Percentiles rank a stretch among this genome's conserved stretches.
Conservation (phyloP, 2,888 invertebrate species). For the Andrena chrysosceles region DNA sequence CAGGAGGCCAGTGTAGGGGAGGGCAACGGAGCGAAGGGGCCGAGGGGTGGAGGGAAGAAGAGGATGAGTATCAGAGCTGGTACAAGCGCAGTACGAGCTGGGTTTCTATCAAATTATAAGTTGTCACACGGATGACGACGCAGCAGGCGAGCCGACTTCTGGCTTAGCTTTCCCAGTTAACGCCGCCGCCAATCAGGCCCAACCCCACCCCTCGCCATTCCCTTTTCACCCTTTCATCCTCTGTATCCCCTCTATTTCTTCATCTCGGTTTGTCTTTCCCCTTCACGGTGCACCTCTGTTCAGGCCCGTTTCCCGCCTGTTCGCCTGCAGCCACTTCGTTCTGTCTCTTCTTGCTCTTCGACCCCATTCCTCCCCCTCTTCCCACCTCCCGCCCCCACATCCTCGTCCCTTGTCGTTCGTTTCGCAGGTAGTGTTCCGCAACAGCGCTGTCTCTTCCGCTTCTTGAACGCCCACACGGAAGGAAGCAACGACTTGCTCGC, state of each 20-base stretch:
- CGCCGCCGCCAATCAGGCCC: slow-evolving; percentile 78
- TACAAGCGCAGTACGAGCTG: slow-evolving; percentile 70
- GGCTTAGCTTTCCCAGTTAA: slow-evolving; percentile 78
- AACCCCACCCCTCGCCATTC: slow-evolving; percentile 28
- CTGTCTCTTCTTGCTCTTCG: background rate
- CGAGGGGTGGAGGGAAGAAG: slow-evolving; percentile 43
- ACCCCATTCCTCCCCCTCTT: background rate
- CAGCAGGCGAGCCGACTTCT: slow-evolving; percentile 72
- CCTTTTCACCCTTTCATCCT: slow-evolving; percentile 54
- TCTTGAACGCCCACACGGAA: slow-evolving; percentile 65
- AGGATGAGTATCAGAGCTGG: slow-evolving; percentile 60
- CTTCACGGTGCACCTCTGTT: slow-evolving; percentile 52
- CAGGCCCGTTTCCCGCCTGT: slow-evolving; percentile 27
- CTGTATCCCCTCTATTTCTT: slow-evolving; percentile 41
- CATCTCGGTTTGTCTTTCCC: slow-evolving; percentile 38
- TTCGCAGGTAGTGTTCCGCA: slow-evolving; percentile 21
- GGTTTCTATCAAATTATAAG: slow-evolving; percentile 81
- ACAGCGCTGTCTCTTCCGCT: slow-evolving; percentile 66
- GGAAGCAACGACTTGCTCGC: slow-evolving; percentile 59
- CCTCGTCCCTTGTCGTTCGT: slow-evolving; percentile 5
- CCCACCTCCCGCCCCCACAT: background rate
- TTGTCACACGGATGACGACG: slow-evolving; percentile 80
- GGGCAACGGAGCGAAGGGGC: slow-evolving; percentile 30
- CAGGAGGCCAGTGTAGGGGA: slow-evolving; percentile 1
- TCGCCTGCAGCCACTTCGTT: background rate